Evolutionary conservation across 2,888 invertebrate species (phyloP).

Genomic region (Chironomus riparius): DNA sequence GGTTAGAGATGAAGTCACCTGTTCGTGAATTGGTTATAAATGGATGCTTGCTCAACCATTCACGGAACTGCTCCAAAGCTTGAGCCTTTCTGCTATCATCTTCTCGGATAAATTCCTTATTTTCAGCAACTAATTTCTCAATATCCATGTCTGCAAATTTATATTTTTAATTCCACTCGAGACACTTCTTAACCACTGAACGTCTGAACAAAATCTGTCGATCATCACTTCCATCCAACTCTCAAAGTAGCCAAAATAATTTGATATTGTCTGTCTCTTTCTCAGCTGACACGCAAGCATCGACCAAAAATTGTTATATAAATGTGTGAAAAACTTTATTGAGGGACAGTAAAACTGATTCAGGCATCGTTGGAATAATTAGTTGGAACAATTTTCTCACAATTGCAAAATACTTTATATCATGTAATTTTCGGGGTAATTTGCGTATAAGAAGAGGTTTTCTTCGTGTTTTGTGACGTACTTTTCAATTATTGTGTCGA

Average conservation of each 20-base stretch:
- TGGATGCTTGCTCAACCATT: constrained; percentile 76
- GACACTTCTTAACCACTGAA: background rate
- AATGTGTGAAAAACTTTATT: background rate
- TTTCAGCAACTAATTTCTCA: background rate
- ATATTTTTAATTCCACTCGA: background rate
- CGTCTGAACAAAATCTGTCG: background rate
- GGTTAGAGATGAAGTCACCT: constrained; percentile 40
- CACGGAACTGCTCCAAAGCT: constrained; percentile 65
- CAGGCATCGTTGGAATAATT: background rate
- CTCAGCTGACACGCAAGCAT: background rate
- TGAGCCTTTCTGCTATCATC: constrained; percentile 66
- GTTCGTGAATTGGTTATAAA: constrained; percentile 71
- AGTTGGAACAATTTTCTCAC: background rate
- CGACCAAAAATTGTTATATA: background rate
- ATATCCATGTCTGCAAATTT: background rate
- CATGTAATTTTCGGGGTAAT: too few species aligned
- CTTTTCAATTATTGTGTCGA: too few species aligned
- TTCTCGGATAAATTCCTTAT: constrained; percentile 64
- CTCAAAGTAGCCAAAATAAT: background rate
- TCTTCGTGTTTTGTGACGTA: too few species aligned
- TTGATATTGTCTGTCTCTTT: background rate
- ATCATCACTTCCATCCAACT: background rate
- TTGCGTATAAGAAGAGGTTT: too few species aligned
- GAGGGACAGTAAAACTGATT: background rate
- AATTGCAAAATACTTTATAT: background rate